Conservation (phyloP, 92 coral and sea anemone species). For the Palythoa grandiflora region DNA sequence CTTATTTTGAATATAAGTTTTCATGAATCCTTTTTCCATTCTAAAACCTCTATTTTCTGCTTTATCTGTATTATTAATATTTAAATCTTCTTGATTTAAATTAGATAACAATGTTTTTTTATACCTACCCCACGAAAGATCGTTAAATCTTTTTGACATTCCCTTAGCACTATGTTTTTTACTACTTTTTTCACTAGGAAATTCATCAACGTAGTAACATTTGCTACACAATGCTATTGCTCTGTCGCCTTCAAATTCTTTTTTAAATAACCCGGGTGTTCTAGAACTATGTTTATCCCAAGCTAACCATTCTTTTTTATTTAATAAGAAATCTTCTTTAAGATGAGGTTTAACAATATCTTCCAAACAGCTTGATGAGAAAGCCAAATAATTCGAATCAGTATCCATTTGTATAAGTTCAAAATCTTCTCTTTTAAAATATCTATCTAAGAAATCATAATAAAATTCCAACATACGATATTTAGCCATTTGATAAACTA, state of each 20-base stretch:
- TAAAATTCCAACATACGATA: constrained; percentile 1
- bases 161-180: not conserved
- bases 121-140: not conserved
- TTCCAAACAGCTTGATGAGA: not conserved
- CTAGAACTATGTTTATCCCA: not conserved
- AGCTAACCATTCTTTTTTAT: not conserved
- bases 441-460: not conserved
- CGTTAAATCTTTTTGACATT: not conserved
- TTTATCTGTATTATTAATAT: not conserved
- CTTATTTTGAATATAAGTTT: not conserved
- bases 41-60: not conserved
- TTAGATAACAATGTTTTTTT: not conserved
- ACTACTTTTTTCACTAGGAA: too few relatives aligned
- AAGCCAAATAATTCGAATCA: not conserved
- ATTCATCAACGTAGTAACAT: constrained; percentile 13
- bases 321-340: not conserved
- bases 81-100: too few relatives aligned
- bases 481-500: constrained; percentile 15
- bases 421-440: not conserved
- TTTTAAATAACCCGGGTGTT: not conserved
- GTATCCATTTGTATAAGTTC: not conserved
- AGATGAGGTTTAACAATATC: not conserved
- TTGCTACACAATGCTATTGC: constrained; percentile 2
- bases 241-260: not conserved
- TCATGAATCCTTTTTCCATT: not conserved